Base-by-base conservation (phyloP, 2,113 vertebrate species). In the Megalops atlanticus region DNA sequence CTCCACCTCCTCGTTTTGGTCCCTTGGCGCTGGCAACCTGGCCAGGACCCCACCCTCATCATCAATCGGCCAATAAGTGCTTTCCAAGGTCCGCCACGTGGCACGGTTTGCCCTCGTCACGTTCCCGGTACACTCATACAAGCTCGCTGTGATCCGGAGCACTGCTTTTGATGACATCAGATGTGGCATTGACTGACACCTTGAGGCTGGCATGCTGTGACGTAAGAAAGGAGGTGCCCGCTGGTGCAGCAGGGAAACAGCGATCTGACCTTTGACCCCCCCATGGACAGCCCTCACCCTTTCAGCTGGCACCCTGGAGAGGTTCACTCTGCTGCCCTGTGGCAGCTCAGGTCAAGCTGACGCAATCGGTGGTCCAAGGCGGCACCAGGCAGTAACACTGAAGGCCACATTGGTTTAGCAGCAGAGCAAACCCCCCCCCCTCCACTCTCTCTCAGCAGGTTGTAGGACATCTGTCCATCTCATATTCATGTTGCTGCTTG, bases 151-250 rank as follows among this genome's bases (percentile, higher is more conserved):
- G n/a, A 31, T n/a, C 58, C 11, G 58, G 58, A 64, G n/a, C 31
- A n/a, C n/a, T 64, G 24, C n/a, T 31, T 64, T 31, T 64, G 58
- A 64, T 64, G 58, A 64, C 58, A 64, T 64, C 58, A 64, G 58
- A 64, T 24, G 8, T 64, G 58, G 58, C 58, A 64, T 64, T 64
- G 58, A 64, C 58, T 31, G n/a, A 64, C 58, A n/a, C 58, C 58
- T 64, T 64, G 58, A 64, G 58, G 58, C 24, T 24, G 14, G 31
- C 58, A 64, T 1, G 58, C 58, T 1, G n/a, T 64, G 58, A 64
- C 58, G 31, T 64, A n/a, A 64, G 58, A 64, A 8, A 64, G 58
- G 31, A 64, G 58, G 58, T 27, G 58, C 27, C 1, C 58, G 11
- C 49, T 21, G 16, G 24, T 24, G 2, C 18, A 54, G 24, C 24